Evolutionary conservation across 92 coral and sea anemone genomes (phyloP), one percentile per base, ranked within the genome.

Genomic region (Plumapathes pennacea): DNA sequence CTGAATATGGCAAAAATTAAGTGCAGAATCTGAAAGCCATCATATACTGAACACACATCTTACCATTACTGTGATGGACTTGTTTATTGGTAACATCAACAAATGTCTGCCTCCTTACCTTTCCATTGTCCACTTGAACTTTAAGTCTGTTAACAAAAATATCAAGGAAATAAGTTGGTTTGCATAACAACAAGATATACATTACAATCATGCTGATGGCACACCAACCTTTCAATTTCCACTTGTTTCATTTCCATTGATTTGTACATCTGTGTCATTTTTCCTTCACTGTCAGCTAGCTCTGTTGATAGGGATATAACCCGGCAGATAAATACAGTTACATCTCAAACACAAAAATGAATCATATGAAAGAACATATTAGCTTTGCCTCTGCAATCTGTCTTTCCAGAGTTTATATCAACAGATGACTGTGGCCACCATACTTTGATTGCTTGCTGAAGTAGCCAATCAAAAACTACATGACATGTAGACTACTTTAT

Each of bases 221-320:
- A 18, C 15, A 38, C 10, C 1, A 61, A 91, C 97, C 96, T 91
- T 57, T 80, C 88, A 61, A 79, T 62, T 46, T 94, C 99, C 46
- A 82, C 80, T 54, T 84, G 89, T 48, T 89, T 94, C 73, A 74
- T 54, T 57, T 94, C 99, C 84, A 94, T 44, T 18, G 88, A 75
- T 46, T 82, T 81, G 59, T 77, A 84, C 63, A 94, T 78, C 42
- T 74, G 89, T 46, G 58, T 60, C 73, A 88, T 52, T 44, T 81
- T 94, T 15, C 69, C 69, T 22, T 77, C 89, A 60, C 64, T 83
- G 1, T 84, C 97, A 67, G 84, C 99, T 25, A 94, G 71, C 28
- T 94, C 99, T 94, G 43, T 30, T 31, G 6, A 19, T 18, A 50
- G 9, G n/a, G n/a, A n/a, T n/a, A n/a, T n/a, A n/a, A n/a, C n/a